phyloP scores from a whole-genome alignment of 2,888 invertebrate species.

The Fragum sueziense region DNA sequence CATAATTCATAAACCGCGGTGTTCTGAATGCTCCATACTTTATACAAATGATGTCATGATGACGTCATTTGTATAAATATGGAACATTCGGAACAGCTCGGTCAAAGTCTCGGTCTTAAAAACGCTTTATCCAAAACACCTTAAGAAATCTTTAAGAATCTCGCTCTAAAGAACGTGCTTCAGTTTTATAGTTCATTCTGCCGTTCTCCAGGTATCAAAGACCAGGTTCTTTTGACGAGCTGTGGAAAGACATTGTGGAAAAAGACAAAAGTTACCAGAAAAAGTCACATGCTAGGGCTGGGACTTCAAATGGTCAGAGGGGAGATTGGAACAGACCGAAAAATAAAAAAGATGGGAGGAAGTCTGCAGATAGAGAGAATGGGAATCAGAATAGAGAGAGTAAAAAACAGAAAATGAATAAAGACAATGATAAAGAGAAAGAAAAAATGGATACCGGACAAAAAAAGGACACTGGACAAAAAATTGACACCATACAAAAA shows the following conservation, averaged over 20 bases:
- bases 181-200: no score
- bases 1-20: no score
- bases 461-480: no score
- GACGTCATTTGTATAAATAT: no score
- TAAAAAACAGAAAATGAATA: slow-evolving; percentile 1
- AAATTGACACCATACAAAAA: no score
- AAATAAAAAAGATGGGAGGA: not conserved
- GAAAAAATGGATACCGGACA: slow-evolving; percentile 18
- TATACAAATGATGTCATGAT: no score
- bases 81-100: no score
- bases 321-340: not conserved
- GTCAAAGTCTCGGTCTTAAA: no score
- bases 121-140: no score
- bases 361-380: not conserved
- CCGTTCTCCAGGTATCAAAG: slow-evolving; percentile 61
- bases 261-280: slow-evolving; percentile 24
- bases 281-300: not conserved
- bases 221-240: slow-evolving; percentile 61
- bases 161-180: no score
- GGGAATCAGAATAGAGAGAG: slow-evolving; percentile 1
- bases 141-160: no score
- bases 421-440: slow-evolving; percentile 12
- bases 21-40: no score
- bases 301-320: not conserved
- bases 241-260: slow-evolving; percentile 59